Base-by-base conservation (phyloP, 2,888 invertebrate genomes). In the Nomada flava region DNA sequence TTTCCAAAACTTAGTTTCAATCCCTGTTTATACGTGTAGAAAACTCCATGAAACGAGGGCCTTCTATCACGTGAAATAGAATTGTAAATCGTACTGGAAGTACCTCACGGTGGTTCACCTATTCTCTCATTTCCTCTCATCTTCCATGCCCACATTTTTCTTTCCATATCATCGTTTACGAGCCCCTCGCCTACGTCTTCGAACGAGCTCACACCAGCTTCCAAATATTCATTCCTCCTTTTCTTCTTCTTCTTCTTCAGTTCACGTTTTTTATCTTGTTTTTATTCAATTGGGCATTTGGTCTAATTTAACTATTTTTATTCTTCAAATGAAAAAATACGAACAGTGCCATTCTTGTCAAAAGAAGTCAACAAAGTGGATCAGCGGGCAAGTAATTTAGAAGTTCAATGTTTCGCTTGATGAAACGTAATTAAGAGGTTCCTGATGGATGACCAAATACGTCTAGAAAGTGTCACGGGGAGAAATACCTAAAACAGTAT, bases 31-130 rank as follows among this genome's bases (percentile, higher is more conserved):
- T 68, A 63, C 57, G 42, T 42, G 47, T n/a, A 60, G 18, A 53
- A 11, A 64, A 68, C 70, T 78, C 82, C 75, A 75, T 69, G 77
- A 78, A 83, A 82, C 57, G 80, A 63, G 76, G 72, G 77, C 75
- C 68, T 79, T 76, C 65, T 69, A 20, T 29, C 60, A 55, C 62
- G 64, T 50, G 81, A 78, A 81, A 84, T 76, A 79, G 80, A 81
- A 76, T 82, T 78, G 78, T 84, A 77, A 83, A 78, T 83, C 82
- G 75, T 65, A 67, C 44, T 53, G 65, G 74, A 78, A 74, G 74
- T 75, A 53, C 57, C 69, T 57, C 55, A 42, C 44, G 47, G 55
- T 52, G 52, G 15, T 26, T 60, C 69, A 70, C 59, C 60, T 69
- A 55, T 81, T 65, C 79, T 74, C 69, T 73, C 74, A 72, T 77